phyloP scores from a whole-genome alignment of 2,113 vertebrate species.

The Coryphaenoides rupestris region DNA sequence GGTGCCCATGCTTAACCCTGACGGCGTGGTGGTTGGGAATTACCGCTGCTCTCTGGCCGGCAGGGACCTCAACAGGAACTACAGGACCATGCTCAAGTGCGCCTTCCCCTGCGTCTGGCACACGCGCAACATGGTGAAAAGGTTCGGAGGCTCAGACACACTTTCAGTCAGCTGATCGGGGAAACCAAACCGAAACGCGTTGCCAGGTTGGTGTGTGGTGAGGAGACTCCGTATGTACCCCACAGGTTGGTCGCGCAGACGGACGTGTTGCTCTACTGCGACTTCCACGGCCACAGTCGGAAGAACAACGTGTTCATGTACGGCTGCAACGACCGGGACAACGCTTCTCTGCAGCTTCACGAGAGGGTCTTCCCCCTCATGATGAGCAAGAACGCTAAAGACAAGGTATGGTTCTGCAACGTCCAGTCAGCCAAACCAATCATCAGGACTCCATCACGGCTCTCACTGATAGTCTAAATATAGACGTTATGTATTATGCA shows the following conservation, averaged over 20 bases:
- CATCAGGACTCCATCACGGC: too few relatives aligned
- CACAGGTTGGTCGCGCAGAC: constrained; percentile 77
- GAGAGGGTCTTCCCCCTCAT: constrained; percentile 88
- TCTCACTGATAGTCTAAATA: too few relatives aligned
- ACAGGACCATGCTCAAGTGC: constrained; percentile 69
- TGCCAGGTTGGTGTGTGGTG: too few relatives aligned
- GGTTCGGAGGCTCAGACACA: constrained; percentile 69
- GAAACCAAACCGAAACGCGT: too few relatives aligned
- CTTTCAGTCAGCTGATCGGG: background rate
- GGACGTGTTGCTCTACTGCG: constrained; percentile 87
- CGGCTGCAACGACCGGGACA: constrained; percentile 68
- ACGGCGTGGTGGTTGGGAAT: constrained; percentile 91
- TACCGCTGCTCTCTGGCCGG: constrained; percentile 88
- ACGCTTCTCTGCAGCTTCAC: constrained; percentile 49
- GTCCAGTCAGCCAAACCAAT: background rate
- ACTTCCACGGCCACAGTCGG: constrained; percentile 90
- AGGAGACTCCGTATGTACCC: accelerated
- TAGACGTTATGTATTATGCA: too few relatives aligned
- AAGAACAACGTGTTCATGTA: constrained; percentile 94
- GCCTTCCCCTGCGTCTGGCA: constrained; percentile 85
- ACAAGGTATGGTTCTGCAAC: constrained; percentile 72
- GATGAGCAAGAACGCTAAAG: constrained; percentile 89
- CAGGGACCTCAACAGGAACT: constrained; percentile 86
- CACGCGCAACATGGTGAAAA: constrained; percentile 83
- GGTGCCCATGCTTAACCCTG: constrained; percentile 93